Evolutionary conservation across 2,888 invertebrate species (phyloP).

Genomic region (Watsonalla binaria): DNA sequence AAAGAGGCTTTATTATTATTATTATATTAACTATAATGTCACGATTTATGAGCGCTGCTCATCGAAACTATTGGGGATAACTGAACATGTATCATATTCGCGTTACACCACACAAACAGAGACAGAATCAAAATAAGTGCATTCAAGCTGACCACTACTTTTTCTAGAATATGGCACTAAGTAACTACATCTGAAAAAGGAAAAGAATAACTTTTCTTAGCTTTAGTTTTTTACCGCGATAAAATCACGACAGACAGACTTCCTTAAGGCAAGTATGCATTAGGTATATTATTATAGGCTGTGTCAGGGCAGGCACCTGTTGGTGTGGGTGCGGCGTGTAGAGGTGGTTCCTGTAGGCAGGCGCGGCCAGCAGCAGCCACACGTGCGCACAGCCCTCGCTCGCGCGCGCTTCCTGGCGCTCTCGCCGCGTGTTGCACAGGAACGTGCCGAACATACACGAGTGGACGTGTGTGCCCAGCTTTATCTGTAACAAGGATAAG

Average conservation of each 20-base stretch:
- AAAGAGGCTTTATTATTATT: too few species aligned
- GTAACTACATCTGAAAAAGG: too few species aligned
- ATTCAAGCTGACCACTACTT: too few species aligned
- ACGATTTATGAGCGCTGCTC: neutral
- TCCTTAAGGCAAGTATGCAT: constrained; percentile 84
- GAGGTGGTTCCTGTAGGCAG: constrained; percentile 91
- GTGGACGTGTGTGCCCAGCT: constrained; percentile 96
- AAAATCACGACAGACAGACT: neutral
- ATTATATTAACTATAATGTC: constrained; percentile 8
- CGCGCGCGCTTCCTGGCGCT: constrained; percentile 82
- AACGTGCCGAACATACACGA: constrained; percentile 98
- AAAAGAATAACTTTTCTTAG: too few species aligned
- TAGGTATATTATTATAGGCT: too few species aligned
- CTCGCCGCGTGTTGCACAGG: constrained; percentile 91
- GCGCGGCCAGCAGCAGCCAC: constrained; percentile 90
- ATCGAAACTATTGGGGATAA: neutral
- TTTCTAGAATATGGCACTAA: too few species aligned
- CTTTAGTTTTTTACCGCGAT: too few species aligned
- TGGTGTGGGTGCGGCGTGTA: constrained; percentile 77
- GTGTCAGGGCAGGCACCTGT: constrained; percentile 28
- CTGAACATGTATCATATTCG: too few species aligned
- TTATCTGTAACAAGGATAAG: constrained; percentile 81
- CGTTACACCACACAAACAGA: too few species aligned
- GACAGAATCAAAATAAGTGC: too few species aligned
- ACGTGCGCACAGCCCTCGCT: constrained; percentile 87